phyloP scores from a whole-genome alignment of 30 jellyfish, hydroid and myxozoan species.

The Pseudorhiza aurosa region DNA sequence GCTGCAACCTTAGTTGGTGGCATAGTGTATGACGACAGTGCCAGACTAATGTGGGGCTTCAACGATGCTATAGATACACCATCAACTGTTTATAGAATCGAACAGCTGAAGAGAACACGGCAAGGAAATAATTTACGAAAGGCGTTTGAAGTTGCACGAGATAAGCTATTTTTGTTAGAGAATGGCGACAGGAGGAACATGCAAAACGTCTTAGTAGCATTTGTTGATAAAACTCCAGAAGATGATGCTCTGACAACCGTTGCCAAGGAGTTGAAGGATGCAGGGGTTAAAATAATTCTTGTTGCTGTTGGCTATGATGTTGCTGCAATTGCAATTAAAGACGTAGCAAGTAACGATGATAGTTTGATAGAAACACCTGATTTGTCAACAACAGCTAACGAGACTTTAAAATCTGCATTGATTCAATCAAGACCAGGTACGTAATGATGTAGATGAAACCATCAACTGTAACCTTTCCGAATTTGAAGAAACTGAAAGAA shows the following conservation, averaged over 20 bases:
- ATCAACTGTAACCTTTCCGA: too few species aligned
- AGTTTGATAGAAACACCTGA: background rate
- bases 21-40: slow-evolving; percentile 38
- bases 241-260: background rate
- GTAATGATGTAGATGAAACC: too few species aligned
- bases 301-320: slow-evolving; percentile 38
- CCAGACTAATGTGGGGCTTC: slow-evolving; percentile 34
- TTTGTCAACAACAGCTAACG: background rate
- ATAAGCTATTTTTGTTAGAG: slow-evolving; percentile 25
- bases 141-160: slow-evolving; percentile 70
- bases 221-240: slow-evolving; percentile 28
- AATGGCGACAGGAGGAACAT: slow-evolving; percentile 65
- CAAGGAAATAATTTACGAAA: slow-evolving; percentile 32
- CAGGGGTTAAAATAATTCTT: slow-evolving; percentile 44
- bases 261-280: slow-evolving; percentile 21
- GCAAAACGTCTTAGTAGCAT: slow-evolving; percentile 67
- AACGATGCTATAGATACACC: slow-evolving; percentile 32
- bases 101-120: slow-evolving; percentile 2
- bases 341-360: background rate
- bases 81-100: background rate
- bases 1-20: slow-evolving; percentile 59
- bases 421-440: background rate
- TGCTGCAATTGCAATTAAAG: background rate
- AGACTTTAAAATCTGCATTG: background rate
- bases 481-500: too few species aligned